Evolutionary conservation across 2,113 vertebrate species (phyloP).

Genomic region (Etheostoma spectabile): DNA sequence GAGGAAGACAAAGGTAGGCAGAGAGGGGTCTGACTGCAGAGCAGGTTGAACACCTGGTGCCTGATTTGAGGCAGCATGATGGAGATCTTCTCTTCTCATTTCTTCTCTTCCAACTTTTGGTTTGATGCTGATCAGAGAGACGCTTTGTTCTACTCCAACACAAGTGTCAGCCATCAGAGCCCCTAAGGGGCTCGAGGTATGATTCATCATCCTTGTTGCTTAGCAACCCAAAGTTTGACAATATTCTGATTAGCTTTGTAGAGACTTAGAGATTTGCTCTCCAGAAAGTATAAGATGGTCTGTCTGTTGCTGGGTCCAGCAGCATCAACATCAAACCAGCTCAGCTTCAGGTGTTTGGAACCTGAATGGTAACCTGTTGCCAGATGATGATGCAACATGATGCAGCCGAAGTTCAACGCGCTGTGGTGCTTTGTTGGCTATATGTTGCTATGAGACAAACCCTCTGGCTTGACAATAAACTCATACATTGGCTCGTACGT

Average conservation of each 20-base stretch:
- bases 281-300: background rate
- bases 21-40: conserved; percentile 15
- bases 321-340: background rate
- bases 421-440: background rate
- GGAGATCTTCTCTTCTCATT: conserved; percentile 27
- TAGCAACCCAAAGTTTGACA: conserved; percentile 45
- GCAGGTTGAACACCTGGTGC: conserved; percentile 61
- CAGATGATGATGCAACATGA: conserved; percentile 1
- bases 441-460: conserved; percentile 15
- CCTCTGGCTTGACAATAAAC: background rate
- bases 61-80: conserved; percentile 45
- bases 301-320: background rate
- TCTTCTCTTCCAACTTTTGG: background rate
- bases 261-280: background rate
- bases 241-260: conserved; percentile 31
- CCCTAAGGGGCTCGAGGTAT: conserved; percentile 23
- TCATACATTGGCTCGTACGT: background rate
- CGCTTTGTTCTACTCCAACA: conserved; percentile 23
- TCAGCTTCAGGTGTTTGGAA: conserved; percentile 15
- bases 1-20: conserved; percentile 23
- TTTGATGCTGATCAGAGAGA: conserved; percentile 1
- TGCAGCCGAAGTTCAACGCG: background rate
- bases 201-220: conserved; percentile 41
- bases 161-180: background rate
- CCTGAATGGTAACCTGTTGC: background rate